Conservation (phyloP, 2,888 invertebrate genomes). For the Cybosia mesomella region DNA sequence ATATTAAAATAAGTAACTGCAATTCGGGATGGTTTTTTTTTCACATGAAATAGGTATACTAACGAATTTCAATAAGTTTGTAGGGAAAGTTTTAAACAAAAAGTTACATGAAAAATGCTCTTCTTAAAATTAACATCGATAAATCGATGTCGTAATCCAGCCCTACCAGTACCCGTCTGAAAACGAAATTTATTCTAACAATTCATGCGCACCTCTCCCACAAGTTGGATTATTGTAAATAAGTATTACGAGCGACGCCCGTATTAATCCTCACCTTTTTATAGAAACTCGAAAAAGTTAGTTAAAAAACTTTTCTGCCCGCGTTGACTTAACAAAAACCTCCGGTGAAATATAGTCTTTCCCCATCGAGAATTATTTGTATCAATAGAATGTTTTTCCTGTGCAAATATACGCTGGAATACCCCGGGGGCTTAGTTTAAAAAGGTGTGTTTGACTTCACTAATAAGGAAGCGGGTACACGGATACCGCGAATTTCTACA, state of each 20-base stretch:
- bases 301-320: constrained; percentile 71
- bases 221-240: constrained; percentile 86
- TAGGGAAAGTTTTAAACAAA: neutral
- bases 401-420: constrained; percentile 74
- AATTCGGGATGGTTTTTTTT: neutral
- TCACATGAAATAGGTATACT: neutral
- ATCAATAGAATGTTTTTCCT: constrained; percentile 83
- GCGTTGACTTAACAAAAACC: constrained; percentile 69
- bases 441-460: constrained; percentile 84
- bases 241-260: constrained; percentile 80
- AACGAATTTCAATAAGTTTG: neutral
- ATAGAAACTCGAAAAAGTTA: constrained; percentile 83
- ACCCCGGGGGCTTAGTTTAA: constrained; percentile 71
- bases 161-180: constrained; percentile 67
- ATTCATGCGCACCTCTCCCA: constrained; percentile 73
- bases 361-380: constrained; percentile 78
- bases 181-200: constrained; percentile 81
- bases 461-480: constrained; percentile 78
- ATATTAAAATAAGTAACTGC: neutral
- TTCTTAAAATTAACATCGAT: constrained; percentile 39
- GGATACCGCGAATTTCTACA: constrained; percentile 54
- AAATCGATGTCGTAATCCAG: constrained; percentile 46
- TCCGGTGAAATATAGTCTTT: constrained; percentile 76
- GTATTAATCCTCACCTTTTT: constrained; percentile 82
- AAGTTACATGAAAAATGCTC: neutral